A percentile compares a stretch with the other conserved stretches of the same genome.
Conservation (phyloP, 2,113 vertebrate species). For the Arenaria interpres region DNA sequence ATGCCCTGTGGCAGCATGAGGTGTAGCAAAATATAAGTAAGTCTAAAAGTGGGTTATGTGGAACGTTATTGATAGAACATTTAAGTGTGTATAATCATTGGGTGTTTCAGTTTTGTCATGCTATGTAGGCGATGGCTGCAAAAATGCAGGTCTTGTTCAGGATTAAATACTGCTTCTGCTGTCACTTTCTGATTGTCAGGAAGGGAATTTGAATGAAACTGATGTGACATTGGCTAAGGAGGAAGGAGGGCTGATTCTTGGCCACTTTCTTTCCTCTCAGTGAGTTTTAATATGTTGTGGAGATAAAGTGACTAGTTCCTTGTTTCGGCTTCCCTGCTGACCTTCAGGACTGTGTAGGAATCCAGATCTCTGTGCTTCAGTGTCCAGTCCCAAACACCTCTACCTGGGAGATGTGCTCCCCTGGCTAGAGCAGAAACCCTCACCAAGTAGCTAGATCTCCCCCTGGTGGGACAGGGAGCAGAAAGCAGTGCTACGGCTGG, state of each 20-base stretch:
- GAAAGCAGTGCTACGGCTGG: background rate
- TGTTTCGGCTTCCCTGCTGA: background rate
- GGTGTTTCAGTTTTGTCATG: background rate
- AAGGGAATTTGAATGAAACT: background rate
- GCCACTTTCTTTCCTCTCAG: background rate
- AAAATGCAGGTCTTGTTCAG: background rate
- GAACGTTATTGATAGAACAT: background rate
- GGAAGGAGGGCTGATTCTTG: background rate
- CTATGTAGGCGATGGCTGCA: fast-evolving
- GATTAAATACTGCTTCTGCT: background rate
- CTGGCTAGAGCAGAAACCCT: background rate
- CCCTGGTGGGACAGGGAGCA: conserved; percentile 13
- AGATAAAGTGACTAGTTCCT: background rate
- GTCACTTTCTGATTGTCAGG: background rate
- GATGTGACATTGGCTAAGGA: background rate
- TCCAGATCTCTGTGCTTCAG: background rate
- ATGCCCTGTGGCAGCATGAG: background rate
- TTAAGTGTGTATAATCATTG: background rate
- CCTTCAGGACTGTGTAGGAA: background rate
- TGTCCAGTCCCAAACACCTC: background rate
- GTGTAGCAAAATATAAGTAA: background rate
- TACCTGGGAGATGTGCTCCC: fast-evolving
- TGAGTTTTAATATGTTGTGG: background rate
- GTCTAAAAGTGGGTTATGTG: background rate
- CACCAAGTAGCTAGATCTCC: conserved; percentile 31